These are phyloP conservation scores for Oscheius sp. DNA, from an alignment of 2,888 invertebrate genomes.

Conservation along the genomic window DNA sequence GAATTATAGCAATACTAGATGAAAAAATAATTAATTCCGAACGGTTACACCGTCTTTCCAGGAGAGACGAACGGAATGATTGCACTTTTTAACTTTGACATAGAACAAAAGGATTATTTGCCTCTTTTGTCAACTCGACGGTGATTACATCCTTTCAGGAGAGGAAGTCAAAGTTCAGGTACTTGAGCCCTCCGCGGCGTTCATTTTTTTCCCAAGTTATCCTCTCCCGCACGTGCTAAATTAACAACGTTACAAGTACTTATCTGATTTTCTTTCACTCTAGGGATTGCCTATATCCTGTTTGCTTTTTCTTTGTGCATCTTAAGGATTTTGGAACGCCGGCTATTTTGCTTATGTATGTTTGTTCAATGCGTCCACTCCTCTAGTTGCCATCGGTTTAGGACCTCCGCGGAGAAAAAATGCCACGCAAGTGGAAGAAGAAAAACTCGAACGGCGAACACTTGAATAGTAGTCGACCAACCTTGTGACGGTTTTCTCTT, in stretches of 20 bases:
- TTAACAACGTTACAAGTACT: background rate
- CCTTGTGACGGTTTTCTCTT: too few species aligned
- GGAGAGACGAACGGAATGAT: too few species aligned
- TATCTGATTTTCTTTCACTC: background rate
- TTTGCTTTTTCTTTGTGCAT: background rate
- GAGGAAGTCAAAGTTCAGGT: slow-evolving; percentile 6
- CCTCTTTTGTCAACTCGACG: too few species aligned
- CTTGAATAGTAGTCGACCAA: too few species aligned
- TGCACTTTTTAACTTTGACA: too few species aligned
- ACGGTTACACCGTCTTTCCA: too few species aligned
- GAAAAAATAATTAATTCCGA: background rate
- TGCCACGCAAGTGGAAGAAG: background rate
- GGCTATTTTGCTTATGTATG: background rate
- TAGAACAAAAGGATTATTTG: too few species aligned
- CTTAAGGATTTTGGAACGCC: background rate
- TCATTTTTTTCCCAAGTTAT: background rate
- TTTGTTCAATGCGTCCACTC: too few species aligned
- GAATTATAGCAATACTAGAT: too few species aligned
- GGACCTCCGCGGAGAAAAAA: background rate
- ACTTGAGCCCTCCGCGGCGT: slow-evolving; percentile 21
- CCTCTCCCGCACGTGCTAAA: background rate
- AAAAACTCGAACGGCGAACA: too few species aligned
- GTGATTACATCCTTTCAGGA: background rate
- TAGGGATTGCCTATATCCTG: background rate
- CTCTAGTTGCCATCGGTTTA: background rate